Base-by-base conservation (phyloP, 2,888 invertebrate genomes). In the Pandemis corylana region DNA sequence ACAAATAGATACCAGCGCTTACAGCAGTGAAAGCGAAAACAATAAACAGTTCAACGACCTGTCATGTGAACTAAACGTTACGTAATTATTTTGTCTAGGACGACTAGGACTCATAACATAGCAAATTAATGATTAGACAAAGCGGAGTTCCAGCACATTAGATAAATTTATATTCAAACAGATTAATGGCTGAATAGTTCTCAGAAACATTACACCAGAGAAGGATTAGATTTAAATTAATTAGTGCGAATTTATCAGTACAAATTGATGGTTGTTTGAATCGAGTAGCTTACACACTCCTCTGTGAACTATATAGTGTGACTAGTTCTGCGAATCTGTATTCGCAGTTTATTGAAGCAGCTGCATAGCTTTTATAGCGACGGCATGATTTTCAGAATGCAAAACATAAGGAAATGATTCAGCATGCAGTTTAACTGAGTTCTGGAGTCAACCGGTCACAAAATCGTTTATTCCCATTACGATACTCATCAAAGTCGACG, bases 21-120 rank as follows among this genome's bases (percentile, higher is more conserved):
- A 51, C 69, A 65, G 73, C 71, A 74, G 63, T 71, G 74, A 74
- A 76, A 80, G 74, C 63, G 76, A 78, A 78, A 79, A 79, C 78
- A 82, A 83, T 80, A 80, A 81, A 83, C 82, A 83, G 70, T 71
- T 66, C 70, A 75, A 75, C 44, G 74, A 74, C 69, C 74, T 69
- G 69, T 69, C 66, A 66, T 74, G 72, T 68, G 69, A 70, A 51
- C 69, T 68, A 65, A 70, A 51, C 69, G 36, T 74, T 66, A 44
- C 56, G 61, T 74, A 74, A 74, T 69, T 74, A 66, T 71, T 59
- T 36, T 66, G 69, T 66, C 65, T 69, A 46, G 36, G 36, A 49
- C 28, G 61, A 12, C 46, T 36, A 36, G 28, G 28, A 36, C 56
- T 68, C 44, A 49, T 53, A 72, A 56, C 28, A 56, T 15, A 59